Evolutionary conservation across 2,113 vertebrate genomes (phyloP), one percentile per base, ranked within the genome.

Genomic region (Bolborhynchus lineola): DNA sequence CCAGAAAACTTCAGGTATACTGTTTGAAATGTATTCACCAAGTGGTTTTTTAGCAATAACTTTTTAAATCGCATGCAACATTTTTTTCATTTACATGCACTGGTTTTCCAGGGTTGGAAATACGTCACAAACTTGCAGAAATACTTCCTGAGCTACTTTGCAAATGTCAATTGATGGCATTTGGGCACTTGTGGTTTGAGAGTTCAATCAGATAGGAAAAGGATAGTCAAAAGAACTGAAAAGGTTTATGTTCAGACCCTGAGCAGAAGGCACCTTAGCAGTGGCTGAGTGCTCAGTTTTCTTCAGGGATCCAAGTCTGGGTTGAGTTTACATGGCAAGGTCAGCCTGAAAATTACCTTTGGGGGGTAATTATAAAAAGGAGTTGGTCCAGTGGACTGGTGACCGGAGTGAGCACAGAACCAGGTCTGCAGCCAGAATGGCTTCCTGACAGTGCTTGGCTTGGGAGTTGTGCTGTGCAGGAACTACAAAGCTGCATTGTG

Each of bases 401-500:
- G 55, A 37, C 31, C 11, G 4, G 33, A 35, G 25, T 19, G 33
- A 94, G 35, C 4, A 52, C n/a, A 79, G 64, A 69, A 42, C 9
- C 25, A 65, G 31, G 35, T 64, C n/a, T 93, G 53, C 4, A 16
- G 44, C n/a, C 71, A 79, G 64, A 35, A 35, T 60, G 60, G n/a
- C 49, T 59, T 57, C 20, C 69, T 88, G 69, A 29, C 42, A 55
- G 76, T 11, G 28, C 75, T 88, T 15, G 23, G 47, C 55, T 76
- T 64, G 78, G 35, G 50, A 88, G 59, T 46, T 85, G 23, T 63
- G 35, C 82, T 39, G 46, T 75, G 35, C 60, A 80, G 79, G 71
- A 91, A 57, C 77, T 82, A 65, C 72, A 74, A 81, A 95, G 82
- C 92, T 20, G 95, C 89, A 71, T 11, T 47, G 68, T 79, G 79